A percentile compares a stretch with the other conserved stretches of the same genome.
Evolutionary conservation across 2,113 vertebrate genomes (phyloP).

Genomic region (Sminthopsis crassicaudata): DNA sequence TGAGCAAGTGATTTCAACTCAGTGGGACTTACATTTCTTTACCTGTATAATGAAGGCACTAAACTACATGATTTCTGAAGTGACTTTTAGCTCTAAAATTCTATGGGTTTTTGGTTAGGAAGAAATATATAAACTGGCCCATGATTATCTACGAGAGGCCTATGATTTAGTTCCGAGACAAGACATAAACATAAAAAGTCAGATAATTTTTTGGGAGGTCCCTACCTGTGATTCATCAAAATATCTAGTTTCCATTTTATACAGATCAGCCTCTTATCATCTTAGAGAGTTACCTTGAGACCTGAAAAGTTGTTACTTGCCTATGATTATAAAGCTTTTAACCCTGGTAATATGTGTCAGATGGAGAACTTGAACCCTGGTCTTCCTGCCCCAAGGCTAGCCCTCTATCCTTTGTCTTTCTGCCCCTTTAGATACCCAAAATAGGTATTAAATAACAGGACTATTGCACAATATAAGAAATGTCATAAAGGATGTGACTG

Average conservation of each 20-base stretch:
- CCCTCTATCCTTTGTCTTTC: not conserved
- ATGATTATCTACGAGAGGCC: not conserved
- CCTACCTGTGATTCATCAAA: not conserved
- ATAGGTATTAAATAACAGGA: not conserved
- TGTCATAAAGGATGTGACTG: not conserved
- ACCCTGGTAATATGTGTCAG: not conserved
- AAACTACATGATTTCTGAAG: not conserved
- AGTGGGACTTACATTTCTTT: not conserved
- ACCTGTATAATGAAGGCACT: not conserved
- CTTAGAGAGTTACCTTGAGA: not conserved
- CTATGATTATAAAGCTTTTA: not conserved
- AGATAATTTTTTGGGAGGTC: not conserved
- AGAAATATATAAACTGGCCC: not conserved
- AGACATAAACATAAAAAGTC: not conserved
- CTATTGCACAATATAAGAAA: not conserved
- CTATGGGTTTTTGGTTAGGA: not conserved
- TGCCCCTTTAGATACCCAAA: not conserved
- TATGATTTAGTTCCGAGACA: not conserved
- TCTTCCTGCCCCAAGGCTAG: not conserved
- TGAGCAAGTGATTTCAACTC: not conserved
- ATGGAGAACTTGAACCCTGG: not conserved
- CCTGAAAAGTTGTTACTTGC: not conserved
- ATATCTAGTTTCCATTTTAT: not conserved
- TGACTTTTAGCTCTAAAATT: not conserved
- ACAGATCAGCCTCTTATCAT: not conserved